A percentile compares a stretch with the other conserved stretches of the same genome.
Conservation (phyloP, 2,888 invertebrate genomes). For the Choreutis nemorana region DNA sequence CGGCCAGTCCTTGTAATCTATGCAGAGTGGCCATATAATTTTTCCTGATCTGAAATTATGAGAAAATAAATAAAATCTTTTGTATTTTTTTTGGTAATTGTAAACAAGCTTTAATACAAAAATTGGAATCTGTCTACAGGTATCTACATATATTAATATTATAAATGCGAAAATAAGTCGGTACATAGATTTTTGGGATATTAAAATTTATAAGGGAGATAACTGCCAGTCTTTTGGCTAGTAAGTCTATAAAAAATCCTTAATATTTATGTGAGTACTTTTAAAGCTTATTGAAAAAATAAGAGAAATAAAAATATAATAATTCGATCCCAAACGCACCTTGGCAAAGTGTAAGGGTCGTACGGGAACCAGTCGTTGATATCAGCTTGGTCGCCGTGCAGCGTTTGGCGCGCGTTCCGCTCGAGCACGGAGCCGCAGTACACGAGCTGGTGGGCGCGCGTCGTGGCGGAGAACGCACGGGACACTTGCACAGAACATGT, state of each 20-base stretch:
- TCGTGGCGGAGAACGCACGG: conserved; percentile 82
- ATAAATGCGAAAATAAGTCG: too few species aligned
- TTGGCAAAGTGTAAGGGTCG: conserved; percentile 83
- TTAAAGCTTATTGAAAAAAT: not conserved
- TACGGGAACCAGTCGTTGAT: conserved; percentile 85
- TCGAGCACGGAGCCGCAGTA: conserved; percentile 93
- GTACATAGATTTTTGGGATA: not conserved
- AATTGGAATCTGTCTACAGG: too few species aligned
- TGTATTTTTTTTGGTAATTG: too few species aligned
- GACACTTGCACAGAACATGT: conserved; percentile 81
- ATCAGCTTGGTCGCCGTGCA: conserved; percentile 40
- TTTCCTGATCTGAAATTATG: conserved; percentile 46
- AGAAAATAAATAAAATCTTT: too few species aligned
- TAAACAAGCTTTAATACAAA: too few species aligned
- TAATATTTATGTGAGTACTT: too few species aligned
- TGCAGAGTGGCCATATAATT: conserved; percentile 58
- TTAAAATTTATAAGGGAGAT: too few species aligned
- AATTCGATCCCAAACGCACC: conserved; percentile 40
- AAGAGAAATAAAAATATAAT: not conserved
- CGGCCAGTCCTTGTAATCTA: conserved; percentile 57
- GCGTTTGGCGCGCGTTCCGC: conserved; percentile 72
- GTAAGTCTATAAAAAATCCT: too few species aligned
- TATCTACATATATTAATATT: too few species aligned
- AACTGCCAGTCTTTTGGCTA: too few species aligned
- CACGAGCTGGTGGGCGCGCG: conserved; percentile 85